These are phyloP conservation scores for Anthophora plumipes DNA, from an alignment of 2,888 invertebrate species.

Conservation along the genomic window DNA sequence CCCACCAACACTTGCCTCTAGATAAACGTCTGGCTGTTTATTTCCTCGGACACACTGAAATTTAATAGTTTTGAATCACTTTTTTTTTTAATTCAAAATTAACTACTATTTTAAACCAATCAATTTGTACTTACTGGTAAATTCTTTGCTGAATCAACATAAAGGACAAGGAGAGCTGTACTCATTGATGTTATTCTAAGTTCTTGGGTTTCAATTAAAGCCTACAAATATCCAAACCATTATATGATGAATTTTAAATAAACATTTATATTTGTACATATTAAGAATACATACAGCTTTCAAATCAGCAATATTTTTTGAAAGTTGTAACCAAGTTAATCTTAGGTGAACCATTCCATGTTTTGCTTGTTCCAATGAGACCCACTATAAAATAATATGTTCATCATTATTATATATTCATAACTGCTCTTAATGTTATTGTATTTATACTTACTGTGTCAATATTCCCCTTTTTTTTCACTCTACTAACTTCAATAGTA, in stretches of 20 bases:
- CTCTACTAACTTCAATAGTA: slow-evolving; percentile 89
- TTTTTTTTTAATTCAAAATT: not conserved
- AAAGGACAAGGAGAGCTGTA: slow-evolving; percentile 92
- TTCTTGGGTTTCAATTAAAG: slow-evolving; percentile 90
- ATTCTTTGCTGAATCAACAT: slow-evolving; percentile 96
- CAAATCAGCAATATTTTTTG: slow-evolving; percentile 89
- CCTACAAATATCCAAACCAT: slow-evolving; percentile 84
- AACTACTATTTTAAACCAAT: not conserved
- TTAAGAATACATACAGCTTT: slow-evolving; percentile 87
- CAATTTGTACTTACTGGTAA: slow-evolving; percentile 90
- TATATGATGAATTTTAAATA: slow-evolving; percentile 31
- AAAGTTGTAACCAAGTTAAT: slow-evolving; percentile 94
- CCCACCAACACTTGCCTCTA: slow-evolving; percentile 92
- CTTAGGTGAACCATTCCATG: slow-evolving; percentile 97
- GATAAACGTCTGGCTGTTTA: slow-evolving; percentile 92
- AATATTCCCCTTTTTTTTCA: slow-evolving; percentile 89
- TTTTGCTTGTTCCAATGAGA: slow-evolving; percentile 97
- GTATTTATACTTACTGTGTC: slow-evolving; percentile 88
- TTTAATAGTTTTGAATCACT: not conserved
- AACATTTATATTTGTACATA: not conserved
- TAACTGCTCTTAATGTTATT: not conserved
- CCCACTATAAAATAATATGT: slow-evolving; percentile 89
- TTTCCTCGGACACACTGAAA: slow-evolving; percentile 80
- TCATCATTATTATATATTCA: not conserved
- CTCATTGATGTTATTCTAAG: slow-evolving; percentile 91